A percentile compares a stretch with the other conserved stretches of the same genome.
These are phyloP conservation scores for Pseudorasbora parva DNA, from an alignment of 2,113 vertebrate genomes.

Conservation along the genomic window DNA sequence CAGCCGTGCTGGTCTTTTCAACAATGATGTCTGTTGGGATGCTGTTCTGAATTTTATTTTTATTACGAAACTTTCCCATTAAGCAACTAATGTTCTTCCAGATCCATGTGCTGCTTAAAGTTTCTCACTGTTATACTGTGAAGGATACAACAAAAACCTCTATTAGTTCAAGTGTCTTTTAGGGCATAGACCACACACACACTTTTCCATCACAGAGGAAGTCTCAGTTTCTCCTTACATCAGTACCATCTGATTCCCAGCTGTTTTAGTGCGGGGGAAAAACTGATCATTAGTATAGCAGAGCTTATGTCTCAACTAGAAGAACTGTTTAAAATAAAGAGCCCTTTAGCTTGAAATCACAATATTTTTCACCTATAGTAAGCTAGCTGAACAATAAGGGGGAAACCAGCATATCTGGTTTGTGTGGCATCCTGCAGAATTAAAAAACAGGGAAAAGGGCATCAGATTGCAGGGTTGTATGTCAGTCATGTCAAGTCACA, in stretches of 20 bases:
- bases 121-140: conserved; percentile 16
- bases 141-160: neutral
- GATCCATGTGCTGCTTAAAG: neutral
- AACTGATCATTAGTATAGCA: neutral
- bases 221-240: conserved; percentile 36
- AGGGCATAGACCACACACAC: conserved; percentile 54
- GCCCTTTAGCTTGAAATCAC: neutral
- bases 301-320: neutral
- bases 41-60: conserved; percentile 14
- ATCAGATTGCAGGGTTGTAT: conserved; percentile 18
- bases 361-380: neutral
- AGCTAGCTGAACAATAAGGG: neutral
- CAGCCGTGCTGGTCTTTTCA: neutral
- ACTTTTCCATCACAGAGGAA: conserved; percentile 46
- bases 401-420: neutral
- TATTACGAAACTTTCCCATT: conserved; percentile 30
- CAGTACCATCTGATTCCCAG: conserved; percentile 22
- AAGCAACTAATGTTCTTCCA: neutral
- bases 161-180: neutral
- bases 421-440: conserved; percentile 5
- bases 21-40: neutral
- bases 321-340: neutral
- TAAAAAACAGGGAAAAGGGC: conserved; percentile 24
- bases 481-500: neutral
- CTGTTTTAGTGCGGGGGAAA: conserved; percentile 28